A percentile compares a stretch with the other conserved stretches of the same genome.
Evolutionary conservation across 1,140 invertebrate genomes (phyloP).

Genomic region (Aphidius gifuensis): DNA sequence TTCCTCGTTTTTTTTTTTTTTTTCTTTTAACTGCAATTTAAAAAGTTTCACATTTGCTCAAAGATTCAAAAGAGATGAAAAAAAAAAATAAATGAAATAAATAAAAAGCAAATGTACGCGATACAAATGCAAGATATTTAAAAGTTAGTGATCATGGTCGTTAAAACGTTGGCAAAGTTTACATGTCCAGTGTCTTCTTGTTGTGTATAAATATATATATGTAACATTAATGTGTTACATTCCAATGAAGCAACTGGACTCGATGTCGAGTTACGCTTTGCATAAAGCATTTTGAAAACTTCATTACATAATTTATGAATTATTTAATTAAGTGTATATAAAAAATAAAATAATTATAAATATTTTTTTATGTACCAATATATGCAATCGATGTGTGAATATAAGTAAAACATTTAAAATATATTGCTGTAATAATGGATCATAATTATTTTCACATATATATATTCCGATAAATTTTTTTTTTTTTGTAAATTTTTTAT

Average conservation of each 20-base stretch:
- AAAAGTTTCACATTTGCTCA: no score
- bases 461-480: no score
- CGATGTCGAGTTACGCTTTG: not conserved
- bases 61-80: not conserved
- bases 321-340: no score
- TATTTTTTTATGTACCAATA: no score
- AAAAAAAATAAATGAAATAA: conserved; percentile 10
- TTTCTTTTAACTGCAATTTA: no score
- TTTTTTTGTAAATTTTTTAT: no score
- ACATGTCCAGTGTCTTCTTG: conserved; percentile 31
- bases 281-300: not conserved
- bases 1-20: not conserved
- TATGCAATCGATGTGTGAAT: no score
- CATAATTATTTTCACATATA: no score
- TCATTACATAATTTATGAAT: no score
- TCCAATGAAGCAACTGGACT: conserved; percentile 9
- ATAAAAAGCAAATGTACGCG: conserved; percentile 14
- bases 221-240: conserved; percentile 42
- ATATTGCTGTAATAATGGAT: no score
- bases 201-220: conserved; percentile 27
- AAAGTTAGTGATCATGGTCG: conserved; percentile 33
- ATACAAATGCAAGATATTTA: conserved; percentile 34
- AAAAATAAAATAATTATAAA: no score
- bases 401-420: no score
- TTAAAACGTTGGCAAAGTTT: conserved; percentile 28